These are phyloP conservation scores for Pygoscelis antarcticus DNA, from an alignment of 2,113 vertebrate genomes.

Conservation along the genomic window DNA sequence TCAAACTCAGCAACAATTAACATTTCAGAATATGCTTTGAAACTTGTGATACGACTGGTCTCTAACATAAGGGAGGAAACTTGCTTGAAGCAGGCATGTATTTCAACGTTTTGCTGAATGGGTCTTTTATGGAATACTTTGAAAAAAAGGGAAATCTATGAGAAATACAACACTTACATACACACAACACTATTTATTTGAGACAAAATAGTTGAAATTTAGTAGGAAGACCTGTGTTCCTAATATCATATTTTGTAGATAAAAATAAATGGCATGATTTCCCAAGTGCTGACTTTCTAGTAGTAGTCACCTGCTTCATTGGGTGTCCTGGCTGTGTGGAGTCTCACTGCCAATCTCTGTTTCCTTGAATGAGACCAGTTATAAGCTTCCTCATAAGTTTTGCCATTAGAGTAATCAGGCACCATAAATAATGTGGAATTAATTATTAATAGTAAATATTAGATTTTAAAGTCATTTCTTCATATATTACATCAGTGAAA, in stretches of 20 bases:
- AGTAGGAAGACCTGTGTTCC: neutral
- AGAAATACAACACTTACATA: neutral
- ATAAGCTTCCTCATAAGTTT: neutral
- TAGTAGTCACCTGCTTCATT: fast-evolving
- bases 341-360: neutral
- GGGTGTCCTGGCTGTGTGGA: neutral
- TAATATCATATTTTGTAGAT: neutral
- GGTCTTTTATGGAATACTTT: neutral
- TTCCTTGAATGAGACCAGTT: neutral
- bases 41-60: neutral
- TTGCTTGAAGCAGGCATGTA: neutral
- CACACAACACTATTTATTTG: neutral
- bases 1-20: neutral
- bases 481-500: neutral
- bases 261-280: neutral
- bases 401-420: fast-evolving
- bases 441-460: neutral
- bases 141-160: neutral
- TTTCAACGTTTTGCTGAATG: neutral
- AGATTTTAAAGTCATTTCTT: neutral
- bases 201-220: neutral
- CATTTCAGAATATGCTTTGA: neutral
- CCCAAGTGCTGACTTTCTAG: neutral
- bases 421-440: neutral
- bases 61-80: neutral